Conservation (phyloP, 2,888 invertebrate genomes). For the Ennomos fuscantarius region DNA sequence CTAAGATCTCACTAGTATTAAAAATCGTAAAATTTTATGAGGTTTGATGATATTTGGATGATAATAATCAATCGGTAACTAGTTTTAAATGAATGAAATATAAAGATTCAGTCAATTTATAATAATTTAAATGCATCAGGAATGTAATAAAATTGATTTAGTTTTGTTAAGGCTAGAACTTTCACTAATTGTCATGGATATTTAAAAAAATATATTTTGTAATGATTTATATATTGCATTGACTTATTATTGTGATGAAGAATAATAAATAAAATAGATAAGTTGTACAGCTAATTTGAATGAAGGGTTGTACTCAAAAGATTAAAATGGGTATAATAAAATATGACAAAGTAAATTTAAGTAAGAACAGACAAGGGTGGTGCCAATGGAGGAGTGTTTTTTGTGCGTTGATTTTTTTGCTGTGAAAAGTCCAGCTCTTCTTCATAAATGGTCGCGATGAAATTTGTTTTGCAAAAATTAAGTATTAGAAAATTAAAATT, state of each 20-base stretch:
- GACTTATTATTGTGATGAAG: constrained; percentile 11
- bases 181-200: constrained; percentile 45
- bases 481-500: no score
- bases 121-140: constrained; percentile 38
- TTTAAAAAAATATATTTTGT: constrained; percentile 29
- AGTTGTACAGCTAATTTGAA: constrained; percentile 35
- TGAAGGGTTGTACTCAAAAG: constrained; percentile 26
- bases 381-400: constrained; percentile 51
- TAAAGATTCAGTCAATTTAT: constrained; percentile 18
- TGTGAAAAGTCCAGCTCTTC: constrained; percentile 28
- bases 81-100: constrained; percentile 10
- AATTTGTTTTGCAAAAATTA: no score
- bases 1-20: constrained; percentile 37
- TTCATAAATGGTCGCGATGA: background rate
- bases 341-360: constrained; percentile 22
- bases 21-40: constrained; percentile 15
- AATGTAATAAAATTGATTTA: constrained; percentile 31
- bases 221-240: constrained; percentile 45
- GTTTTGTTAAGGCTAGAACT: constrained; percentile 14
- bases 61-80: constrained; percentile 32
- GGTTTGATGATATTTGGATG: constrained; percentile 33
- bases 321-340: constrained; percentile 20
- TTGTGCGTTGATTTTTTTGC: constrained; percentile 31
- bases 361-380: constrained; percentile 17
- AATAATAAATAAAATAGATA: constrained; percentile 41